Base-by-base conservation (phyloP, 2,797 vertebrate genomes). In the Zenarchopterus dispar region DNA sequence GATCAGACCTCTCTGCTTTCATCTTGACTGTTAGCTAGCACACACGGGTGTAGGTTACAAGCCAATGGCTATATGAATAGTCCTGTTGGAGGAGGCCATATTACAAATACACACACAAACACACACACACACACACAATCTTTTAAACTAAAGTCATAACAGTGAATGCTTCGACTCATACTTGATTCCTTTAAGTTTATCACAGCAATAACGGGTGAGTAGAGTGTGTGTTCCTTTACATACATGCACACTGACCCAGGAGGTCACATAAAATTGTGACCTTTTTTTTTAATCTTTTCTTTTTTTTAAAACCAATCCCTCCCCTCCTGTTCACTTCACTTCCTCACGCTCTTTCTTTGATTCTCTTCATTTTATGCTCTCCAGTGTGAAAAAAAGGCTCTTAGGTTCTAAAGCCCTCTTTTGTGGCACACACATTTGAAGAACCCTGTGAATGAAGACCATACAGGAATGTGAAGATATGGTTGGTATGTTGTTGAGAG, bases 1-100 rank as follows among this genome's bases (percentile, higher is more conserved):
- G 84, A 92, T 92, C 89, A 89, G 83, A 67, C 72, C 59, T 91
- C 84, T 92, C 87, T 56, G 55, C 68, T 92, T 91, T 87, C 86
- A 67, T 59, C 73, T 48, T 78, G 67, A 75, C 80, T 84, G 70
- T 81, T 71, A 69, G 71, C 77, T 92, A 88, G 78, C 84, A 84
- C 62, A 75, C 67, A n/a, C 53, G 21, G 70, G 88, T 89, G 74
- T 88, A 46, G 23, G 58, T 92, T 92, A 84, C 90, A 73, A 73
- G 86, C 91, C 86, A 81, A 48, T 64, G 90, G 91, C 84, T 75
- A 75, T 75, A 62, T 89, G 88, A 90, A 84, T 78, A 43, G 74
- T 71, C 57, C 60, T 69, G 67, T 81, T 77, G 70, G 75, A 52
- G 36, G 18, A 54, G 60, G 51, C 80, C 58, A 67, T 77, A 51